Conservation (phyloP, 2,797 vertebrate genomes). For the Zalophus californianus region DNA sequence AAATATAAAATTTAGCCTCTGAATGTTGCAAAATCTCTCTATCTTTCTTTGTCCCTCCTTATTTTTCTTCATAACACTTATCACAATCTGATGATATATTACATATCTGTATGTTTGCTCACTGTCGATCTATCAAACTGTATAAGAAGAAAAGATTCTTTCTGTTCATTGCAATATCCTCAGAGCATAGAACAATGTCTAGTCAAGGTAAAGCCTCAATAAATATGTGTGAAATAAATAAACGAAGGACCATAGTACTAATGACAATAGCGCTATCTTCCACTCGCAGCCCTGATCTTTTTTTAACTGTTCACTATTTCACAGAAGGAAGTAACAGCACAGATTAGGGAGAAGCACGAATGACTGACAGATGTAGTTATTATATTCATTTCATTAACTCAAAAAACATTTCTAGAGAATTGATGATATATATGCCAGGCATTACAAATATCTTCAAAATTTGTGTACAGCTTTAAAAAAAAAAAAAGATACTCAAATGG, state of each 20-base stretch:
- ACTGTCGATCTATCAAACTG: not conserved
- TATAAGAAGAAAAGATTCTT: not conserved
- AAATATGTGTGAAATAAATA: not conserved
- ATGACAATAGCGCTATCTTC: not conserved
- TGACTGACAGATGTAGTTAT: not conserved
- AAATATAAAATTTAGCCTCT: conserved; percentile 42
- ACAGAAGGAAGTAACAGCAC: not conserved
- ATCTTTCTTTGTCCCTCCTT: conserved; percentile 32
- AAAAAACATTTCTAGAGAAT: not conserved
- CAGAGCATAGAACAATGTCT: not conserved
- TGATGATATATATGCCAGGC: not conserved
- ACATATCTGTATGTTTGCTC: not conserved
- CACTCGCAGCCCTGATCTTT: not conserved
- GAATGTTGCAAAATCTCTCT: conserved; percentile 23
- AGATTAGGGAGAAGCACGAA: not conserved
- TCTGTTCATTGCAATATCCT: not conserved
- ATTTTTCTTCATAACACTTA: conserved; percentile 39
- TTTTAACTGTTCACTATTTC: not conserved
- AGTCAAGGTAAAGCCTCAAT: not conserved
- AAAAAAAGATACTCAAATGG: not conserved
- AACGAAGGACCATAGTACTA: not conserved
- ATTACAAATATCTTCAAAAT: conserved; percentile 52
- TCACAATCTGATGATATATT: not conserved
- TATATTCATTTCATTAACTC: conserved; percentile 47
- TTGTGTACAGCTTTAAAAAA: conserved; percentile 9